Conservation (phyloP, 2,797 vertebrate species). For the Mastacembelus armatus region DNA sequence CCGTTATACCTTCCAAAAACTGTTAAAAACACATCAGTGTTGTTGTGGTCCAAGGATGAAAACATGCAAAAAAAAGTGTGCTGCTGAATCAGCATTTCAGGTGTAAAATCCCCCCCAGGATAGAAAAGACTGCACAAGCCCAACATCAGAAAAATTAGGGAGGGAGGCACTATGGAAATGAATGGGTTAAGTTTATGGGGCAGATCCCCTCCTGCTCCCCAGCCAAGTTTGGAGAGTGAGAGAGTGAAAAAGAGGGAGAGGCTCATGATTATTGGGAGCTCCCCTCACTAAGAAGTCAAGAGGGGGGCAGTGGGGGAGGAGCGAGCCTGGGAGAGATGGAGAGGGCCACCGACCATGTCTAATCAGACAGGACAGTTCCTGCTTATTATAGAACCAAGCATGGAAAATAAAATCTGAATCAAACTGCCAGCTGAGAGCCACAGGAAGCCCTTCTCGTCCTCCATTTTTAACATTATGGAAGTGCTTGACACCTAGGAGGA, state of each 20-base stretch:
- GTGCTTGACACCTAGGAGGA: conserved; percentile 90
- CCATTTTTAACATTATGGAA: conserved; percentile 94
- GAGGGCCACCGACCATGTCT: conserved; percentile 85
- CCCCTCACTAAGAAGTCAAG: conserved; percentile 43
- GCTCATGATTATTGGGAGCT: conserved; percentile 62
- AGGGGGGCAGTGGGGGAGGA: conserved; percentile 49
- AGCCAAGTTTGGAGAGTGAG: conserved; percentile 15
- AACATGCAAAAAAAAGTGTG: no score
- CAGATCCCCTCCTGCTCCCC: conserved; percentile 29
- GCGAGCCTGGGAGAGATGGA: conserved; percentile 44
- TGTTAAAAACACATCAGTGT: no score
- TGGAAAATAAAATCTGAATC: conserved; percentile 93
- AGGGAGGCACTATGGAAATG: no score
- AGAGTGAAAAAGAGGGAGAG: conserved; percentile 9
- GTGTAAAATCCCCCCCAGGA: no score
- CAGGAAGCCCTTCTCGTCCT: conserved; percentile 84
- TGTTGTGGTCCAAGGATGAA: no score
- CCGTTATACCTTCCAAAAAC: no score
- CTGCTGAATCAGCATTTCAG: no score
- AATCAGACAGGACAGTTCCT: conserved; percentile 93
- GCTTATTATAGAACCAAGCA: conserved; percentile 91
- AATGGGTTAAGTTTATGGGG: conserved; percentile 66
- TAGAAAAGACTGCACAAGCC: no score
- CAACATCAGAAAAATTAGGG: no score
- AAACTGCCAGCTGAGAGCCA: conserved; percentile 86